These are phyloP conservation scores for Todiramphus saurophagus DNA, from an alignment of 2,113 vertebrate genomes.

Conservation along the genomic window DNA sequence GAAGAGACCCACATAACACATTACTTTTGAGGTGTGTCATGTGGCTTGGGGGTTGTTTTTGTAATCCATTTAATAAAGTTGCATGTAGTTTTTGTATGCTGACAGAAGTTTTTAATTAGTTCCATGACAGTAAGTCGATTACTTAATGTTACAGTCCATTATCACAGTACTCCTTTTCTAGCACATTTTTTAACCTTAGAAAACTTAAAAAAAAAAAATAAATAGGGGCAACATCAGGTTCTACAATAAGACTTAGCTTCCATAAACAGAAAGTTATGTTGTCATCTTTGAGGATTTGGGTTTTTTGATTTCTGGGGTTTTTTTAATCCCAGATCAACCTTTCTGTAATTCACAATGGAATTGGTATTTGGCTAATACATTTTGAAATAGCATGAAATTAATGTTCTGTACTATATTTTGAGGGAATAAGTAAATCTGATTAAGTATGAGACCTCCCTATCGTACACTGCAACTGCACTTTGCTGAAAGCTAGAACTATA, in stretches of 20 bases:
- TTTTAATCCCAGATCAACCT: neutral
- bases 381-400: conserved; percentile 59
- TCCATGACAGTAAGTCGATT: conserved; percentile 6
- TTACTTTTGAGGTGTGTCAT: neutral
- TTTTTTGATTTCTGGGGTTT: neutral
- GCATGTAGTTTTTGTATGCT: neutral
- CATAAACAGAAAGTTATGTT: neutral
- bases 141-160: conserved; percentile 16
- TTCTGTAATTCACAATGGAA: neutral
- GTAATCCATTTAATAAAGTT: neutral
- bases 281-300: neutral
- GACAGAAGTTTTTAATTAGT: conserved; percentile 51
- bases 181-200: neutral
- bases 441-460: neutral
- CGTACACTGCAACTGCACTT: neutral
- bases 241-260: neutral
- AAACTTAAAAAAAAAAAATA: neutral
- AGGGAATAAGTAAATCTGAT: conserved; percentile 49
- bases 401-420: conserved; percentile 41
- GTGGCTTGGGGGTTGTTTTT: neutral
- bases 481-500: conserved; percentile 16
- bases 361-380: conserved; percentile 9
- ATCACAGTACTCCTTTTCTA: neutral
- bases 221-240: neutral
- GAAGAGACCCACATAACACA: neutral